phyloP scores from a whole-genome alignment of 1,140 invertebrate genomes.

The Linepithema humile region DNA sequence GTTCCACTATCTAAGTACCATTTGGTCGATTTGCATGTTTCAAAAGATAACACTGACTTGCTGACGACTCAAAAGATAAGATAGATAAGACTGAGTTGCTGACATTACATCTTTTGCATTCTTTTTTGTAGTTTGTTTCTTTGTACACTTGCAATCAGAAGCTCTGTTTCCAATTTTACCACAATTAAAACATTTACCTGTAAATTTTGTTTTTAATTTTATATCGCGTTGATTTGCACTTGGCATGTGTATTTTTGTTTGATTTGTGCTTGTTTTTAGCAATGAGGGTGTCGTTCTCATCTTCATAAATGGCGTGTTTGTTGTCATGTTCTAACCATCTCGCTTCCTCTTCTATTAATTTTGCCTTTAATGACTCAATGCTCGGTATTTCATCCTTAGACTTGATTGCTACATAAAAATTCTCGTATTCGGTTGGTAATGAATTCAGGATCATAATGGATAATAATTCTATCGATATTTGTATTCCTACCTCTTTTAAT shows the following conservation, averaged over 20 bases:
- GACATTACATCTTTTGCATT: too few species aligned
- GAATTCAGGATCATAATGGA: neutral
- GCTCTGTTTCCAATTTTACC: neutral
- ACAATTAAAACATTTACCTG: neutral
- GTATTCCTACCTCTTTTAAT: neutral
- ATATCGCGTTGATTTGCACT: neutral
- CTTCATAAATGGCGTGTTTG: neutral
- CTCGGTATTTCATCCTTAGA: neutral
- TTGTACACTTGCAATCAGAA: too few species aligned
- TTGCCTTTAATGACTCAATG: neutral
- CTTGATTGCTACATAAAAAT: neutral
- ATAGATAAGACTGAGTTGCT: too few species aligned
- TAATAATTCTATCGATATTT: neutral
- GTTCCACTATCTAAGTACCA: too few species aligned
- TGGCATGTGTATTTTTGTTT: neutral
- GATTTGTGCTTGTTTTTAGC: neutral
- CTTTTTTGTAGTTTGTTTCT: too few species aligned
- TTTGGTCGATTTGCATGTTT: too few species aligned
- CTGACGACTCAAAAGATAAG: too few species aligned
- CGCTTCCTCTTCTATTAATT: conserved; percentile 1
- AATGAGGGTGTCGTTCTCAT: neutral
- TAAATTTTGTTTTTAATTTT: neutral
- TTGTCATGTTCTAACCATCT: neutral
- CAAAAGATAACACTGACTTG: too few species aligned
- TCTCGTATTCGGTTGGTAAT: neutral